Conservation (phyloP, 2,888 invertebrate genomes). For the Lycocerus yunnanus region DNA sequence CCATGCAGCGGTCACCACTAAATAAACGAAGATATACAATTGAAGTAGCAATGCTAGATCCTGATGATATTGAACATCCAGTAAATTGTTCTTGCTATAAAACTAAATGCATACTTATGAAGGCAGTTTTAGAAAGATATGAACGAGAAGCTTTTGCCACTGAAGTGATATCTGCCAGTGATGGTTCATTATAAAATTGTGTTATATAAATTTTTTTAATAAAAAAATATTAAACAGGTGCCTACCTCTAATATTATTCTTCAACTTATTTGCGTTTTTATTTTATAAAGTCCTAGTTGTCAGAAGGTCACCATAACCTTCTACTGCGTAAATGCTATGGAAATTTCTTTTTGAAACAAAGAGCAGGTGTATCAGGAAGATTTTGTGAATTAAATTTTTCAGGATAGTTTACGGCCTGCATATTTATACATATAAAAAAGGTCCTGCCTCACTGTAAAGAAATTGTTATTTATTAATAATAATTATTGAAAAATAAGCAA, state of each 20-base stretch:
- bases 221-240: not conserved
- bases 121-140: slow-evolving; percentile 63
- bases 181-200: not conserved
- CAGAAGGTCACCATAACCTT: no score
- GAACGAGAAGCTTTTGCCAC: slow-evolving; percentile 35
- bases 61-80: slow-evolving; percentile 72
- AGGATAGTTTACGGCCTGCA: no score
- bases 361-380: no score
- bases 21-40: slow-evolving; percentile 70
- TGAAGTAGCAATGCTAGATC: slow-evolving; percentile 71
- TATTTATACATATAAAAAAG: no score
- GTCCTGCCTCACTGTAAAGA: no score
- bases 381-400: no score
- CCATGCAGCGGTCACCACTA: slow-evolving; percentile 60
- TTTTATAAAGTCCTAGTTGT: no score
- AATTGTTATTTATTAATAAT: no score
- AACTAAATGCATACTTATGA: slow-evolving; percentile 78
- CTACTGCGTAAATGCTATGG: no score
- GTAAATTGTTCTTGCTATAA: slow-evolving; percentile 76
- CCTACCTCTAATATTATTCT: no score
- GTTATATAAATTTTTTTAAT: not conserved
- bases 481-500: no score
- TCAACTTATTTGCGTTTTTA: not conserved
- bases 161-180: not conserved
- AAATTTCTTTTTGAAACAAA: no score